These are phyloP conservation scores for Phylloscopus collybita DNA, from an alignment of 2,797 vertebrate species.

Conservation along the genomic window DNA sequence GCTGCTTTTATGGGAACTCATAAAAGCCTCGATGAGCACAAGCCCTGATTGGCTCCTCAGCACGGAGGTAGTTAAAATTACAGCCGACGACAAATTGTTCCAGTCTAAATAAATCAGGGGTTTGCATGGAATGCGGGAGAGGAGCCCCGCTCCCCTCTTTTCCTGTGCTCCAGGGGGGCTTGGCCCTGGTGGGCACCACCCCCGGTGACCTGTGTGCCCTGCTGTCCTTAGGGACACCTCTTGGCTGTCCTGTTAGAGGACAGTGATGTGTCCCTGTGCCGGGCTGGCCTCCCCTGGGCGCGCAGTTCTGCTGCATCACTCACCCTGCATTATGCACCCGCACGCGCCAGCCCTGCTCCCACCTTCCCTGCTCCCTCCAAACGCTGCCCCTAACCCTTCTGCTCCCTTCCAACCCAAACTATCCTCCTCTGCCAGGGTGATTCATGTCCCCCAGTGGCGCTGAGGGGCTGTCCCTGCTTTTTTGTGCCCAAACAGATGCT, in stretches of 20 bases:
- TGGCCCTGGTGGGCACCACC: fast-evolving
- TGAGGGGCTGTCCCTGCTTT: background rate
- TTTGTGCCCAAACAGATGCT: background rate
- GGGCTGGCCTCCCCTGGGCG: background rate
- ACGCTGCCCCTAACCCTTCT: fast-evolving
- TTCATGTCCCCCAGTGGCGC: fast-evolving
- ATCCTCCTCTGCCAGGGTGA: fast-evolving
- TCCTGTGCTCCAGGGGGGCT: fast-evolving
- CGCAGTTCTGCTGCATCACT: background rate
- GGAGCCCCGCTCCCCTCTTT: background rate
- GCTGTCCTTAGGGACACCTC: fast-evolving
- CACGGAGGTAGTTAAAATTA: constrained; percentile 85
- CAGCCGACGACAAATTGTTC: constrained; percentile 85
- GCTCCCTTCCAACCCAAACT: background rate
- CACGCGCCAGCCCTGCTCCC: background rate
- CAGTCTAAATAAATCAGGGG: constrained; percentile 80
- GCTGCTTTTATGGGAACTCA: constrained; percentile 84
- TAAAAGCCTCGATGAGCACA: constrained; percentile 78
- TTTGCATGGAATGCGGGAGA: constrained; percentile 36
- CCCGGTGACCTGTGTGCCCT: fast-evolving
- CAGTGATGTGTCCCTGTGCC: fast-evolving
- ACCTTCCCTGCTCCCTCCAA: background rate
- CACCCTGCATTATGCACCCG: fast-evolving
- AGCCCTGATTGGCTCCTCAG: constrained; percentile 80
- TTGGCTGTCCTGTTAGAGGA: fast-evolving